Evolutionary conservation across 2,797 vertebrate genomes (phyloP).

Genomic region (Dromococcyx pavoninus): DNA sequence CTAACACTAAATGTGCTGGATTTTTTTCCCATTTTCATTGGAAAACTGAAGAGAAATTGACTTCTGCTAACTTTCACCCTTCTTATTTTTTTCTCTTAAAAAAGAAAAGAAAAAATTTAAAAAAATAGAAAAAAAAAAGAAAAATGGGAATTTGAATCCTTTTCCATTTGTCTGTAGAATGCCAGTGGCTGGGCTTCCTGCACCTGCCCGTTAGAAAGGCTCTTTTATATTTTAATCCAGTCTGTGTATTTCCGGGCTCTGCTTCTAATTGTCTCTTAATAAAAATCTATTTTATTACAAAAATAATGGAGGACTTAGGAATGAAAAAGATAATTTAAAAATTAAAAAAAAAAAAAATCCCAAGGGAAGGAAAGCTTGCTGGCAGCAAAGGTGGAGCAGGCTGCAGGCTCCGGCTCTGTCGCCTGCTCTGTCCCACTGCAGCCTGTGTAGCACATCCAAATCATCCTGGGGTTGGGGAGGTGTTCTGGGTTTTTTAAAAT

Average conservation of each 20-base stretch:
- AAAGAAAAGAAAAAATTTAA: not conserved
- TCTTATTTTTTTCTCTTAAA: constrained; percentile 33
- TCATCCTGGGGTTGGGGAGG: not conserved
- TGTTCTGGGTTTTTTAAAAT: not conserved
- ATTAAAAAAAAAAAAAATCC: not conserved
- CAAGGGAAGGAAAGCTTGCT: constrained; percentile 6
- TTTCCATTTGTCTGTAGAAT: constrained; percentile 58
- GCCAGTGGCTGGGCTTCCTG: constrained; percentile 53
- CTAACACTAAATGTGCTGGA: constrained; percentile 75
- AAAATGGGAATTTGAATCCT: constrained; percentile 64
- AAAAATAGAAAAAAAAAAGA: not conserved
- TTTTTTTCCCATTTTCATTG: constrained; percentile 70
- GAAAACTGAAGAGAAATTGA: constrained; percentile 67
- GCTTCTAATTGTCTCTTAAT: constrained; percentile 78
- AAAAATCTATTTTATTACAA: constrained; percentile 80
- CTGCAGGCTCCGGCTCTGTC: constrained; percentile 54
- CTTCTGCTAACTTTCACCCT: constrained; percentile 66
- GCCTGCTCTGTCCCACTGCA: constrained; percentile 58
- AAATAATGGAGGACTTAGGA: constrained; percentile 68
- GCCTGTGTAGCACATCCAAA: constrained; percentile 46
- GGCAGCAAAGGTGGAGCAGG: constrained; percentile 54
- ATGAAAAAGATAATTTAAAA: constrained; percentile 30
- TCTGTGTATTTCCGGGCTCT: constrained; percentile 77
- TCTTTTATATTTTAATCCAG: constrained; percentile 76
- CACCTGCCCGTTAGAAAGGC: constrained; percentile 60